Conservation (phyloP, 2,113 vertebrate genomes). For the Accipiter virgatus region DNA sequence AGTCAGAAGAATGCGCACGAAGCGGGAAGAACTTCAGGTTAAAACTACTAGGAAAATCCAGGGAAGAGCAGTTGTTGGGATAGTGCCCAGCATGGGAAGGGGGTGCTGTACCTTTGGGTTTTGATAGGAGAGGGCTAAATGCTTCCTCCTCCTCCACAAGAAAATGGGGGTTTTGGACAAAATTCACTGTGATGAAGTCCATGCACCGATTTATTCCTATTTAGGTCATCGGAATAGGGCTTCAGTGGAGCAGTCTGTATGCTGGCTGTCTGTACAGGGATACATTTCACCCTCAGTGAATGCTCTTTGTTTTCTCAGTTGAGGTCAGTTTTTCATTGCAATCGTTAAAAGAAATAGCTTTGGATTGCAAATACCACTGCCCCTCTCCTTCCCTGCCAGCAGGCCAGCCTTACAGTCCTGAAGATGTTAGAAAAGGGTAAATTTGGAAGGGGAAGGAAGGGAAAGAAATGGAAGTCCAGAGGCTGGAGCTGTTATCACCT, state of each 20-base stretch:
- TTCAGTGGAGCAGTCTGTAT: neutral
- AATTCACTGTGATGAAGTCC: neutral
- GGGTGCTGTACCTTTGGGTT: neutral
- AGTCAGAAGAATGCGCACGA: fast-evolving
- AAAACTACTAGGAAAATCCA: neutral
- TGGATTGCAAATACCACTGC: neutral
- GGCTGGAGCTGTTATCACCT: neutral
- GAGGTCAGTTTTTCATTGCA: conserved; percentile 58
- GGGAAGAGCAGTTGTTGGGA: neutral
- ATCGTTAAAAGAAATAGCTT: conserved; percentile 47
- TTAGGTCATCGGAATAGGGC: conserved; percentile 42
- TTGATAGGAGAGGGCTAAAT: neutral
- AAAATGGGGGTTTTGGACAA: neutral
- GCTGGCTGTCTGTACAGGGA: conserved; percentile 26
- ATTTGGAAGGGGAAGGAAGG: neutral
- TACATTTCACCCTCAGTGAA: conserved; percentile 52
- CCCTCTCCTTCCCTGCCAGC: neutral
- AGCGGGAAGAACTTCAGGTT: neutral
- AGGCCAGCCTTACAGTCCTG: neutral
- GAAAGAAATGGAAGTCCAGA: neutral
- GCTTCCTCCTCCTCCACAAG: neutral
- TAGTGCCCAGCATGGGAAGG: neutral
- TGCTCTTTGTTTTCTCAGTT: conserved; percentile 56
- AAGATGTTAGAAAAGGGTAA: neutral
- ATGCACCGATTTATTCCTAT: conserved; percentile 45